These are phyloP conservation scores for Enteromius treurensis DNA, from an alignment of 2,797 vertebrate genomes.

Conservation along the genomic window DNA sequence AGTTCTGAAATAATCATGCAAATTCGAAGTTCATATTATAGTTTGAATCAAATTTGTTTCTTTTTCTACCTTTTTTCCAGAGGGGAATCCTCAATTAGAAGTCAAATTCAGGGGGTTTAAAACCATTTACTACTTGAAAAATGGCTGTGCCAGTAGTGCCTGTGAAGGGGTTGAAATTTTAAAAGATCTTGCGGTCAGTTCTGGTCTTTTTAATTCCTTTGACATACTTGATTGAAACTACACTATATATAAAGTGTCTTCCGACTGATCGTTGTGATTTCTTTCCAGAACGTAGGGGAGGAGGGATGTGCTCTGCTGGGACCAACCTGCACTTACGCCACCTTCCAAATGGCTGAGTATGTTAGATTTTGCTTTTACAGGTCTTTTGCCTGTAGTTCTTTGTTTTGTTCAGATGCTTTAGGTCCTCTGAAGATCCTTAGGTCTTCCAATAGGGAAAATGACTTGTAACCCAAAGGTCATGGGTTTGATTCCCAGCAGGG, in stretches of 20 bases:
- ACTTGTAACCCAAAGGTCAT: too few relatives aligned
- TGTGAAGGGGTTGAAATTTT: constrained; percentile 88
- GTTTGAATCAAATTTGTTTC: not conserved
- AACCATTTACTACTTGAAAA: constrained; percentile 72
- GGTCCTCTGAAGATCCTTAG: not conserved
- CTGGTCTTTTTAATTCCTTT: not conserved
- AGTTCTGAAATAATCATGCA: not conserved
- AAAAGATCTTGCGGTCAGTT: constrained; percentile 80
- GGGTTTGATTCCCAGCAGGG: too few relatives aligned
- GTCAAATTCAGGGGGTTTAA: constrained; percentile 75
- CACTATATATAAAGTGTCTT: not conserved
- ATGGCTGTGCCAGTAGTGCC: constrained; percentile 82
- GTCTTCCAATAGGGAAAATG: too few relatives aligned
- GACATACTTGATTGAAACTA: not conserved
- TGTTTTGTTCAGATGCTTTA: not conserved
- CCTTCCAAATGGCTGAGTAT: constrained; percentile 89
- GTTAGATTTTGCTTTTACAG: constrained; percentile 63
- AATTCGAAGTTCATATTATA: not conserved
- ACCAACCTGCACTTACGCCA: constrained; percentile 87
- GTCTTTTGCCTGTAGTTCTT: not conserved
- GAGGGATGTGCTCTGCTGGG: constrained; percentile 88
- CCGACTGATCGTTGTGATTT: not conserved
- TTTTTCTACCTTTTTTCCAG: constrained; percentile 66
- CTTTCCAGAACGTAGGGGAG: constrained; percentile 53
- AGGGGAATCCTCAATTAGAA: constrained; percentile 62